Evolutionary conservation across 2,888 invertebrate species (phyloP), one percentile per base, ranked within the genome.

Genomic region (Rhorus exstirpatorius): DNA sequence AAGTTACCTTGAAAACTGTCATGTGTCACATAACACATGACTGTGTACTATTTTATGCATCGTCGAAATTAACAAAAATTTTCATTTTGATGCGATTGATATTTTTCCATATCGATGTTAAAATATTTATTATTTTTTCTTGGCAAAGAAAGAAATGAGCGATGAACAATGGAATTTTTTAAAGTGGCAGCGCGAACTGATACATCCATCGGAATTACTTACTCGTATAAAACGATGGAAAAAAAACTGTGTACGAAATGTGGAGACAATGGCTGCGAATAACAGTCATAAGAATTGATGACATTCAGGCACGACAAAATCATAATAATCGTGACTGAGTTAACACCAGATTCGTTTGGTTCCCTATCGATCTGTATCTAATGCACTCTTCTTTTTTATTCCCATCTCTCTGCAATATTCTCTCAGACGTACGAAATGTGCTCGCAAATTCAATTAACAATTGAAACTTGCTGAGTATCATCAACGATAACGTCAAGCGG

Each of bases 361-460:
- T 26, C 14, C 10, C 14, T 10, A 14, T 38, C n/a, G n/a, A 31
- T 67, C 26, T 3, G 12, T 24, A 2, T 10, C 21, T 21, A 6
- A 35, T 21, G 0, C 1, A 17, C 24, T 38, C 17, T 44, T 44
- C 19, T 7, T 38, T 68, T 51, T 53, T 21, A 31, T 1, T 8
- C 7, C 35, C 7, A 12, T 49, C 26, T 61, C 10, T 21, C 31
- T 10, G n/a, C 41, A 38, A 24, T 44, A 31, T 17, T 7, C 31
- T 49, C n/a, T 12, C n/a, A 49, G 31, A 21, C 24, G 26, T 55
- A 24, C 1, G 44, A n/a, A n/a, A 31, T 78, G 44, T 60, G 58
- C 41, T 46, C 75, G 44, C 58, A 74, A 83, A 89, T 89, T 86
- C 80, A 86, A 86, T 89, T 87, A 89, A 86, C 83, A 86, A 79